Conservation (phyloP, 2,797 vertebrate species). For the Eulemur coronatus region DNA sequence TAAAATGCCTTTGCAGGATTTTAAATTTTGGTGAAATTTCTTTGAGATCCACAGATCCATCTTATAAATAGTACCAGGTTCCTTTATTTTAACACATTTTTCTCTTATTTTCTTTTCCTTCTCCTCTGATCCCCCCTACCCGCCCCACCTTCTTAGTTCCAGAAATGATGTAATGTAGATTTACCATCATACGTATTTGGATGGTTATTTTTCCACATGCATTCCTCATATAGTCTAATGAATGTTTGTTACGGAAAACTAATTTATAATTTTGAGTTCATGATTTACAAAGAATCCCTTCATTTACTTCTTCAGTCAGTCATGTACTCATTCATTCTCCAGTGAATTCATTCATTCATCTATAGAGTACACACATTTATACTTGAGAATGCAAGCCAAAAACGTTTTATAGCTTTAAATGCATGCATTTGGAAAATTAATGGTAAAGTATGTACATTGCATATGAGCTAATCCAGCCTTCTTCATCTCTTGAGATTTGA, state of each 20-base stretch:
- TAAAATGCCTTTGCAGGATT: background rate
- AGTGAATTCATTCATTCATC: constrained; percentile 21
- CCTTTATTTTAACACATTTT: background rate
- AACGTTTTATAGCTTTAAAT: background rate
- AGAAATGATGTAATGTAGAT: background rate
- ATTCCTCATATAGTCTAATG: background rate
- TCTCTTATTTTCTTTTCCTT: background rate
- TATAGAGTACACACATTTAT: background rate
- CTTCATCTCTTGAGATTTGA: background rate
- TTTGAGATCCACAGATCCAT: background rate
- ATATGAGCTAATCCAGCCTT: background rate
- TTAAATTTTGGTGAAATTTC: constrained; percentile 16
- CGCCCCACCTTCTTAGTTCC: background rate
- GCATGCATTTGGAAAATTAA: constrained; percentile 35
- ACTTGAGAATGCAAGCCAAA: background rate
- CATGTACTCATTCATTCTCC: background rate
- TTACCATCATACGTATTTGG: background rate
- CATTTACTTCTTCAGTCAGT: background rate
- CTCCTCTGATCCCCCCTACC: background rate
- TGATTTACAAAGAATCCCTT: background rate
- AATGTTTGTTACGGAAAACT: background rate
- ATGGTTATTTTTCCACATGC: background rate
- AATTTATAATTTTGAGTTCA: background rate
- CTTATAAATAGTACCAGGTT: background rate
- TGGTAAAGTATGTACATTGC: background rate